Percentiles rank a stretch among this genome's conserved stretches.
These are phyloP conservation scores for Rhadina sibilatrix DNA, from an alignment of 2,113 vertebrate species.

Conservation along the genomic window DNA sequence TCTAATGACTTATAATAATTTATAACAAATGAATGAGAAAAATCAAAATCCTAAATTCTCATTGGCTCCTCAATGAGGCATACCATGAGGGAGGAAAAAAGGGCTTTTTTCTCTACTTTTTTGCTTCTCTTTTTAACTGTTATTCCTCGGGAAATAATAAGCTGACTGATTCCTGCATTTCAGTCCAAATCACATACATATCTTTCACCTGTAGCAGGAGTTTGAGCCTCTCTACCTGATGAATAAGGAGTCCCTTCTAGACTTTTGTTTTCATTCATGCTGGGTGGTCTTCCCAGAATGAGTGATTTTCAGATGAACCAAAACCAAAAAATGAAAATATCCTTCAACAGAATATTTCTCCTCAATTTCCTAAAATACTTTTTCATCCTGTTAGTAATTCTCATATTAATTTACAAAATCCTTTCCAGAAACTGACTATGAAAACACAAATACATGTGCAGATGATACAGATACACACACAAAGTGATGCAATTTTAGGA, in stretches of 20 bases:
- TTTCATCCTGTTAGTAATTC: neutral
- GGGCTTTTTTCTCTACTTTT: neutral
- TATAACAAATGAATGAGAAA: neutral
- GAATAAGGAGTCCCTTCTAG: neutral
- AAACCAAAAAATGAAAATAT: neutral
- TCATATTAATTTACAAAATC: neutral
- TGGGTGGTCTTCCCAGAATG: neutral
- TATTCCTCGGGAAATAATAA: neutral
- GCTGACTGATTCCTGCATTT: neutral
- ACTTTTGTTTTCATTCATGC: neutral
- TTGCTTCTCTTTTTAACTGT: neutral
- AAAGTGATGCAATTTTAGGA: neutral
- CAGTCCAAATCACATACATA: neutral
- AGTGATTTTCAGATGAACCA: neutral
- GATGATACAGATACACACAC: neutral
- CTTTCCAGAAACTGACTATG: neutral
- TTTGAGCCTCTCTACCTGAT: neutral
- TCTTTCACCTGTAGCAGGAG: neutral
- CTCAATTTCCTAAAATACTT: neutral
- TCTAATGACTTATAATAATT: neutral
- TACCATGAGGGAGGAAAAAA: neutral
- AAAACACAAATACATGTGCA: neutral
- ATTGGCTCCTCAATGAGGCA: neutral
- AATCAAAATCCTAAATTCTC: fast-evolving
- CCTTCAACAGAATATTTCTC: neutral